Percentiles rank a stretch among this genome's conserved stretches.
These are phyloP conservation scores for Toxotes lorentzi DNA, from an alignment of 2,797 vertebrate genomes.

Conservation along the genomic window DNA sequence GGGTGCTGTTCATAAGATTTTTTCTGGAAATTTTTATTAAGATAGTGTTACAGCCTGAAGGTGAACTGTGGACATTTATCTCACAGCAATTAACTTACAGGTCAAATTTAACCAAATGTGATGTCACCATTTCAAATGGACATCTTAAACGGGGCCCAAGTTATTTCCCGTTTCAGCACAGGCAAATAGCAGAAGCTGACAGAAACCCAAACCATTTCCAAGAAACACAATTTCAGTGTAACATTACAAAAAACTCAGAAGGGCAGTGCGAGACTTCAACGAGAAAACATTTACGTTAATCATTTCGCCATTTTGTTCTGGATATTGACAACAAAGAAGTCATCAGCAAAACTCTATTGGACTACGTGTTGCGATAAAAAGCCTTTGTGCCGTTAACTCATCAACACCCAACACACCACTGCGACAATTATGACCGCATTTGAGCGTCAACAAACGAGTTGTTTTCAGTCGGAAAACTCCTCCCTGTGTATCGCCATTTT, in stretches of 20 bases:
- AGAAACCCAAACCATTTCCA: neutral
- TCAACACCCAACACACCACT: neutral
- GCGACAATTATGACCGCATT: conserved; percentile 6
- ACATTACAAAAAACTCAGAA: neutral
- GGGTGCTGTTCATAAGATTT: neutral
- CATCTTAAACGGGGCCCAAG: neutral
- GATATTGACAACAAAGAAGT: conserved; percentile 28
- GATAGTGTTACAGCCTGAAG: neutral
- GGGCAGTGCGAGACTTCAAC: neutral
- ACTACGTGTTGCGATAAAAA: neutral
- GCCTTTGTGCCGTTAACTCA: neutral
- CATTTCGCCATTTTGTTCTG: conserved; percentile 83
- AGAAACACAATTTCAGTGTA: neutral
- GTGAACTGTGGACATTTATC: neutral
- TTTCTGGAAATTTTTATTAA: neutral
- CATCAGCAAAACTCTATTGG: neutral
- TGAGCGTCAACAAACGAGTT: conserved; percentile 60
- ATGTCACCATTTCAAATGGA: neutral
- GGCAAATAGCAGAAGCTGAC: neutral
- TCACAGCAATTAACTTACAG: neutral
- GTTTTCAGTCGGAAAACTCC: conserved; percentile 77
- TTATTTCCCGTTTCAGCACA: neutral
- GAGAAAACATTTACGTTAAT: conserved; percentile 54
- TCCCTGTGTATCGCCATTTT: conserved; percentile 87
- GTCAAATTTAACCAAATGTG: neutral